Evolutionary conservation across 1,140 invertebrate genomes (phyloP), one percentile per base, ranked within the genome.

Genomic region (Anoplolepis gracilipes): DNA sequence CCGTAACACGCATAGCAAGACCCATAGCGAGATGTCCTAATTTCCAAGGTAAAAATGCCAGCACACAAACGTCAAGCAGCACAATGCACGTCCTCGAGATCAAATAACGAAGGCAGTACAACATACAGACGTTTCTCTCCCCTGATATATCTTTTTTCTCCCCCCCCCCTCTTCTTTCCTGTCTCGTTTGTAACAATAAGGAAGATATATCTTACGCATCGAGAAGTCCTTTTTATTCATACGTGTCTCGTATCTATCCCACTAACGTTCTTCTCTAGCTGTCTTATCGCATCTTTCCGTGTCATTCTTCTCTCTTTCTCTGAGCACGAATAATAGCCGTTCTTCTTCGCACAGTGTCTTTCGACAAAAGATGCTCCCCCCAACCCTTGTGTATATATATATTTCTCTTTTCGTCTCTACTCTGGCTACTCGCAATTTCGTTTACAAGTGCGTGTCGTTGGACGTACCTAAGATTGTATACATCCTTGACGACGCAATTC

Each of bases 381-480:
- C 13, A n/a, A n/a, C n/a, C 49, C 19, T 49, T 6, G 1, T 39
- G 5, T 36, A n/a, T n/a, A n/a, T n/a, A n/a, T n/a, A n/a, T n/a
- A n/a, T n/a, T n/a, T 25, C 39, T 39, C 59, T 22, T 28, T 39
- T 49, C 16, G 53, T 55, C n/a, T 65, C 22, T 84, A 55, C 10
- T 30, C 19, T 36, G n/a, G 46, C 65, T 42, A 53, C 57, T 77
- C 57, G 30, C 25, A 78, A 77, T 85, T 77, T 33, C 73, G 39
- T 25, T 28, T 25, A 22, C 59, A 65, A 84, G 82, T 84, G 73
- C 82, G 61, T 84, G 53, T 65, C 49, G 81, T 73, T 55, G 84
- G 55, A 42, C 49, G 36, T 72, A 82, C 30, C n/a, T 72, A 85
- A 88, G 39, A 84, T 85, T 81, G 78, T 82, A 85, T 85, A 61